phyloP scores from a whole-genome alignment of 2,888 invertebrate species.

The Drosophila barbarae region DNA sequence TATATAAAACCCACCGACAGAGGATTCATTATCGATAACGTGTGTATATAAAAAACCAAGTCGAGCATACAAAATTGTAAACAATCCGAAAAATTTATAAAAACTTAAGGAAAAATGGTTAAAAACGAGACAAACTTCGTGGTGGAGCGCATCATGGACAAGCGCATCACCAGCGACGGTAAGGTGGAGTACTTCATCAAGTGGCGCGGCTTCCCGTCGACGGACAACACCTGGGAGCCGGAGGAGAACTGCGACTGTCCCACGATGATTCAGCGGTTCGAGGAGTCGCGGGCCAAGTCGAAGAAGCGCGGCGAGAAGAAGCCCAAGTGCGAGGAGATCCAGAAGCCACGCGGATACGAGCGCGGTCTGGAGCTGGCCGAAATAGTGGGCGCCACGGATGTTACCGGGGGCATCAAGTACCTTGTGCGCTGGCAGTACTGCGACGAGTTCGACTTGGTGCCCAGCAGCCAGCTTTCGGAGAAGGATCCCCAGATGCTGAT shows the following conservation, averaged over 20 bases:
- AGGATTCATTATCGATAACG: not conserved
- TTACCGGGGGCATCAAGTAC: constrained; percentile 92
- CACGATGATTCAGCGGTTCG: constrained; percentile 90
- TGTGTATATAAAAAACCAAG: constrained; percentile 4
- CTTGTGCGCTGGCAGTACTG: constrained; percentile 92
- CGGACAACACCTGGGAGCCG: constrained; percentile 98
- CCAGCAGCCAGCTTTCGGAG: constrained; percentile 83
- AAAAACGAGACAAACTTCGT: constrained; percentile 86
- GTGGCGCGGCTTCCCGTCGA: constrained; percentile 89
- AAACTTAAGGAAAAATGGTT: constrained; percentile 58
- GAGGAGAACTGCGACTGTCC: constrained; percentile 96
- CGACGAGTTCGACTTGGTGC: constrained; percentile 84
- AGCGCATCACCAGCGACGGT: constrained; percentile 85
- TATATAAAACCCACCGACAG: not conserved
- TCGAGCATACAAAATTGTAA: constrained; percentile 20
- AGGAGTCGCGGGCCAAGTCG: constrained; percentile 84
- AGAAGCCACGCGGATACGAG: constrained; percentile 87
- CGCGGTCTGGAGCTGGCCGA: constrained; percentile 89
- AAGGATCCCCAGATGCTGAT: constrained; percentile 84
- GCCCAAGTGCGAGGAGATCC: constrained; percentile 82
- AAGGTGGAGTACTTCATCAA: constrained; percentile 87
- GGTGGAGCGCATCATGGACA: constrained; percentile 94
- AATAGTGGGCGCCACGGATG: constrained; percentile 94
- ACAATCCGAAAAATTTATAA: constrained; percentile 1
- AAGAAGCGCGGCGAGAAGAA: constrained; percentile 81